These are phyloP conservation scores for Drosophila kanekoi DNA, from an alignment of 2,888 invertebrate species.

Conservation along the genomic window DNA sequence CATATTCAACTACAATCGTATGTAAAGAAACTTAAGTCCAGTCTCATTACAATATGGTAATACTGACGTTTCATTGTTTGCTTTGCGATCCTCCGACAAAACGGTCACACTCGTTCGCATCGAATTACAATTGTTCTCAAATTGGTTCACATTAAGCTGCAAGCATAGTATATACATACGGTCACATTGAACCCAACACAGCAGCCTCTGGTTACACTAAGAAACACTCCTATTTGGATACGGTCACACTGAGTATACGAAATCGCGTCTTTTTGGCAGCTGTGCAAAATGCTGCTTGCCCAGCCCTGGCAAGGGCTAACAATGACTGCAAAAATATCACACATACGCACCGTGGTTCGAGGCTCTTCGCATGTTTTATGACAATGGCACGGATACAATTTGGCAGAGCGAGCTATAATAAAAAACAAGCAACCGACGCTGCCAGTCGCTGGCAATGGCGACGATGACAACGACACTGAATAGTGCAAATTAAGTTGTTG, in stretches of 20 bases:
- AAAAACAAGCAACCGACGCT: conserved; percentile 44
- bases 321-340: conserved; percentile 53
- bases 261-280: neutral
- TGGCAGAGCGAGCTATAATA: conserved; percentile 70
- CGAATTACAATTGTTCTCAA: too few relatives aligned
- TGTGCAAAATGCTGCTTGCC: neutral
- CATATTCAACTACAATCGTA: neutral
- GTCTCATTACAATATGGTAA: too few relatives aligned
- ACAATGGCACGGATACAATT: conserved; percentile 76
- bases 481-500: conserved; percentile 78
- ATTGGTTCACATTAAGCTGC: neutral
- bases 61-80: too few relatives aligned
- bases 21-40: too few relatives aligned
- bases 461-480: conserved; percentile 54
- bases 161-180: neutral
- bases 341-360: conserved; percentile 68
- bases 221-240: too few relatives aligned
- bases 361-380: conserved; percentile 68
- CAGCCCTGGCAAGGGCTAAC: conserved; percentile 41
- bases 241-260: too few relatives aligned
- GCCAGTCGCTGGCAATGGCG: conserved; percentile 29
- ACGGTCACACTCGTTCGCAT: neutral
- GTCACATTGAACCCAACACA: neutral
- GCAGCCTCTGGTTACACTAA: too few relatives aligned
- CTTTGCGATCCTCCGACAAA: too few relatives aligned